phyloP scores from a whole-genome alignment of 1,140 invertebrate species.

The Trichonephila clavipes region DNA sequence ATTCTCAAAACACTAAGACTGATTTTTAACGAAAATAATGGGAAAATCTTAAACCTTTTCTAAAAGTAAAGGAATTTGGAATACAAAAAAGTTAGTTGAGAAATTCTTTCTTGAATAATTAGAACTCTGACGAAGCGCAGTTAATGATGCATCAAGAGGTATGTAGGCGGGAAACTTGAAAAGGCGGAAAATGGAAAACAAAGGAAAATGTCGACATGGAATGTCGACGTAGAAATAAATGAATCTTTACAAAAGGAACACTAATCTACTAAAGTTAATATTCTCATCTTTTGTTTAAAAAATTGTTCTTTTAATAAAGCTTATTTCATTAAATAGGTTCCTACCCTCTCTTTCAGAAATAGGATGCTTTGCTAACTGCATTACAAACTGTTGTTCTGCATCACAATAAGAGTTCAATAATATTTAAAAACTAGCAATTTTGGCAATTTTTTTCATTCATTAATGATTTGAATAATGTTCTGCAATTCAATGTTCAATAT shows the following conservation, averaged over 20 bases:
- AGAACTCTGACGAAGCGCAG: not conserved
- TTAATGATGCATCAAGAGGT: slow-evolving; percentile 26
- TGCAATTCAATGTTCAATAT: too few relatives aligned
- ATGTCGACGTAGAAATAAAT: not conserved
- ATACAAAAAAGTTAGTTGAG: not conserved
- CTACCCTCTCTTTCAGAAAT: not conserved
- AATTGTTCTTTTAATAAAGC: slow-evolving; percentile 13
- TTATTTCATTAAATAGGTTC: not conserved
- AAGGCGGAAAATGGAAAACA: not conserved
- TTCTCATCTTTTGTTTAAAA: not conserved
- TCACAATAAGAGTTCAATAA: not conserved
- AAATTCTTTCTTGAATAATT: slow-evolving; percentile 22
- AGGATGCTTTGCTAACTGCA: not conserved
- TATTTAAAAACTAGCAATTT: too few relatives aligned
- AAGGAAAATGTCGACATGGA: not conserved
- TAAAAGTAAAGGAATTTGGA: not conserved
- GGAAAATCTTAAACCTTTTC: not conserved
- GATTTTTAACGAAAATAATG: not conserved
- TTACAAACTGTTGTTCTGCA: not conserved
- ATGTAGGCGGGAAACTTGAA: slow-evolving; percentile 7
- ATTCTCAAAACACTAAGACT: not conserved
- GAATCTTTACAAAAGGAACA: not conserved
- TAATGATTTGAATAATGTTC: too few relatives aligned
- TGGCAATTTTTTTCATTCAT: too few relatives aligned
- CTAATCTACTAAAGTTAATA: not conserved